phyloP scores from a whole-genome alignment of 1,140 invertebrate genomes.

The Sinonovacula constricta region DNA sequence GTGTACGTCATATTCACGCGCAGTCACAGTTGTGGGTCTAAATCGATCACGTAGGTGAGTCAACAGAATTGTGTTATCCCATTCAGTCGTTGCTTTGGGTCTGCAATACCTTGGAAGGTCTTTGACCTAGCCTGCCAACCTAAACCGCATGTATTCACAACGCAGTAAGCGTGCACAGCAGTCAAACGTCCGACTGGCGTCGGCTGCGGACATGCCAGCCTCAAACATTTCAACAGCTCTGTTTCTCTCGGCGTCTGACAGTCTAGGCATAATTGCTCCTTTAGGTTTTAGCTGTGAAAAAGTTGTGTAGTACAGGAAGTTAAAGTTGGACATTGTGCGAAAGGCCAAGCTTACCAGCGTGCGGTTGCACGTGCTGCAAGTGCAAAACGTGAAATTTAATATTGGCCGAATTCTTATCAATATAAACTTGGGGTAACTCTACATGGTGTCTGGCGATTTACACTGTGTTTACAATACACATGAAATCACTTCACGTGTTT shows the following conservation, averaged over 20 bases:
- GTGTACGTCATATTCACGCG: neutral
- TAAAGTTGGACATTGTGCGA: too few species aligned
- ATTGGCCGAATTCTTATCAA: too few species aligned
- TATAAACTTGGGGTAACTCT: too few species aligned
- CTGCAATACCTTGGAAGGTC: slow-evolving; percentile 11
- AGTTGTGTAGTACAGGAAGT: too few species aligned
- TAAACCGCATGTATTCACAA: neutral
- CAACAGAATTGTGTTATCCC: slow-evolving; percentile 4
- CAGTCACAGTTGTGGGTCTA: slow-evolving; percentile 8
- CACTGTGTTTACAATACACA: too few species aligned
- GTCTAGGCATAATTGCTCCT: neutral
- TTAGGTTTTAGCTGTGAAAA: neutral
- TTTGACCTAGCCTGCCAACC: slow-evolving; percentile 7
- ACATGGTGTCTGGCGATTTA: too few species aligned
- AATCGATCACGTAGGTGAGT: neutral
- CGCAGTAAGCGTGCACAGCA: slow-evolving; percentile 3
- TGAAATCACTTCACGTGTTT: too few species aligned
- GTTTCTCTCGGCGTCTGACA: slow-evolving; percentile 15
- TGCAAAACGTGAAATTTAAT: too few species aligned
- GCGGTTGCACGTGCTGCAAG: too few species aligned
- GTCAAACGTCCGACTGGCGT: slow-evolving; percentile 7
- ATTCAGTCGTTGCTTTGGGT: slow-evolving; percentile 11
- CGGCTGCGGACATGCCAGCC: neutral
- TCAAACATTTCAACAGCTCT: too few species aligned
- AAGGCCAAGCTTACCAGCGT: too few species aligned